Percentiles rank a stretch among this genome's conserved stretches.
These are phyloP conservation scores for Diadegma fenestrale DNA, from an alignment of 2,888 invertebrate species.

Conservation along the genomic window DNA sequence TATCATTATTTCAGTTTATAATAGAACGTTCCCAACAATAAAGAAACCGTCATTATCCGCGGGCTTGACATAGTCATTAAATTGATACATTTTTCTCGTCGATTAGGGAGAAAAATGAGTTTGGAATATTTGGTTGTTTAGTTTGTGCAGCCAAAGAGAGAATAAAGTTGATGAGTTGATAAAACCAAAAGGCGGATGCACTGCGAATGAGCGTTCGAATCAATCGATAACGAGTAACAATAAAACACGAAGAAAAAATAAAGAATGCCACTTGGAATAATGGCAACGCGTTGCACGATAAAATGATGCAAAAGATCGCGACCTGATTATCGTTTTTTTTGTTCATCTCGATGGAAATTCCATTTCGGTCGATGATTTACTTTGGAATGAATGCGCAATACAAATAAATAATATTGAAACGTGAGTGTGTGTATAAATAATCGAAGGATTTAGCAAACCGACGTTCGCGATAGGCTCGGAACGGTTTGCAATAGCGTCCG, in stretches of 20 bases:
- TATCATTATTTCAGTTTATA: slow-evolving; percentile 42
- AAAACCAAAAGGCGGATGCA: slow-evolving; percentile 14
- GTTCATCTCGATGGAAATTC: slow-evolving; percentile 52
- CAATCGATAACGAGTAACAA: slow-evolving; percentile 43
- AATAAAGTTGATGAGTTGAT: slow-evolving; percentile 23
- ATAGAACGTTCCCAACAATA: slow-evolving; percentile 53
- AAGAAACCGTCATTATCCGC: slow-evolving; percentile 38
- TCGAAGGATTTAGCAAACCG: neutral
- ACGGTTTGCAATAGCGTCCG: neutral
- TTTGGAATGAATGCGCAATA: slow-evolving; percentile 75
- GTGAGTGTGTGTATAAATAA: slow-evolving; percentile 39
- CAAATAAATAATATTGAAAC: slow-evolving; percentile 72
- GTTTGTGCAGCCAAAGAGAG: slow-evolving; percentile 44
- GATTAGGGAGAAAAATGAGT: slow-evolving; percentile 51
- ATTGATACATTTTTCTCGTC: neutral
- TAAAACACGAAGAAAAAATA: slow-evolving; percentile 41
- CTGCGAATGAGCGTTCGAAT: slow-evolving; percentile 14
- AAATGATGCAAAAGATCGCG: slow-evolving; percentile 54
- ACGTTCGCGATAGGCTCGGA: slow-evolving; percentile 17
- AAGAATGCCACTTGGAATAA: slow-evolving; percentile 40
- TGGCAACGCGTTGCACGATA: slow-evolving; percentile 49
- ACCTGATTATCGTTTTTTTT: slow-evolving; percentile 47
- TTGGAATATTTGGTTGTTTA: slow-evolving; percentile 24
- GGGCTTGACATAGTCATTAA: slow-evolving; percentile 42
- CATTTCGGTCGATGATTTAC: slow-evolving; percentile 63